Evolutionary conservation across 1,140 invertebrate species (phyloP), one percentile per base, ranked within the genome.

Genomic region (Drosophila trapezifrons): DNA sequence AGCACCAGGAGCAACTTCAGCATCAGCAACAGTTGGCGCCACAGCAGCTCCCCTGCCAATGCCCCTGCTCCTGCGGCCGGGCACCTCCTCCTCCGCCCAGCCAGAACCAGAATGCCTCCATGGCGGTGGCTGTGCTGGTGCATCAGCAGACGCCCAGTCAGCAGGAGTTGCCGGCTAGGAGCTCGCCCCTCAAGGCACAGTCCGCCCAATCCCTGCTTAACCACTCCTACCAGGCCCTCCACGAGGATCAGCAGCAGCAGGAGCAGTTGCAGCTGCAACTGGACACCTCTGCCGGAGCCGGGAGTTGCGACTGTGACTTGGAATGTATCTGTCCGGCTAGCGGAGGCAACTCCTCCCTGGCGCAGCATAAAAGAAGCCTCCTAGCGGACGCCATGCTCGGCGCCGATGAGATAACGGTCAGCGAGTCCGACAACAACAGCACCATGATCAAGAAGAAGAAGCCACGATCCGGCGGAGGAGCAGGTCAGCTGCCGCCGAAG

Each of bases 401-500:
- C 10, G 90, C 90, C 0, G 90, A 91, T 58, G 90, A 91, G 64
- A 91, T 91, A 8, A 91, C 90, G 22, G 90, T 91, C 54, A 91
- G 90, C n/a, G 90, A 91, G 27, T 91, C 90, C n/a, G 90, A 91
- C 63, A 91, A 91, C 56, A 91, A 91, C 46, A 91, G 90, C 57
- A 91, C 90, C 10, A 91, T 90, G 76, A 80, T 91, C 37, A 91
- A 91, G 25, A 87, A 80, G 56, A 91, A 89, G 52, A 91, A 91
- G 18, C 69, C 84, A 0, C 76, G 84, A 0, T 78, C 75, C n/a
- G 58, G 32, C 40, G 51, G 29, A 1, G 47, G 60, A 7, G 69
- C 72, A 0, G 77, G 74, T 6, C 67, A 65, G 15, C 46, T 87
- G 32, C 84, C 86, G 1, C 29, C 60, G 10, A 87, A 87, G 27